A percentile compares a stretch with the other conserved stretches of the same genome.
These are phyloP conservation scores for Aptenodytes forsteri DNA, from an alignment of 2,113 vertebrate species.

Conservation along the genomic window DNA sequence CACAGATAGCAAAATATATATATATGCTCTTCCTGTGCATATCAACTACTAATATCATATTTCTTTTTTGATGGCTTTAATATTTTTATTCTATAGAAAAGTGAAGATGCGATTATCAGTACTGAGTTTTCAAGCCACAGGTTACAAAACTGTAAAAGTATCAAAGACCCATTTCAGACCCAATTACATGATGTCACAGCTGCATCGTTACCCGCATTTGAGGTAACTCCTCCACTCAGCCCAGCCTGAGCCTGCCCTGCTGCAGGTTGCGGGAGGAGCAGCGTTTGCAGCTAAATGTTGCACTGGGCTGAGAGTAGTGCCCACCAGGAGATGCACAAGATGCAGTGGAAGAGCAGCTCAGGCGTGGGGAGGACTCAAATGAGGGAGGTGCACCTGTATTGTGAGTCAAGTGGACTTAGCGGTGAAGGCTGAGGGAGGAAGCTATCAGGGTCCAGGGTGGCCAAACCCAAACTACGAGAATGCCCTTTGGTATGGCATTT, in stretches of 20 bases:
- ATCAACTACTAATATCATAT: background rate
- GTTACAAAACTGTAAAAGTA: background rate
- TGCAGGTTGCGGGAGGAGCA: background rate
- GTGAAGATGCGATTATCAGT: background rate
- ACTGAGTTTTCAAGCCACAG: background rate
- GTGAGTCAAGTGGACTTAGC: accelerated
- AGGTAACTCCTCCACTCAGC: background rate
- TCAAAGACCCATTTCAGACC: background rate
- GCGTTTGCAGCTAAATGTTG: accelerated
- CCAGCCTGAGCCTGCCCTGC: background rate
- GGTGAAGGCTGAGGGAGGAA: background rate
- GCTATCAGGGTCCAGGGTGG: accelerated
- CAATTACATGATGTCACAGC: background rate
- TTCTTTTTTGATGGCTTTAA: background rate
- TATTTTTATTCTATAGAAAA: background rate
- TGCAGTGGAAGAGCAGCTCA: background rate
- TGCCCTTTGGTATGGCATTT: background rate
- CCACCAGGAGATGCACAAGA: accelerated
- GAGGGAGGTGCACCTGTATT: accelerated
- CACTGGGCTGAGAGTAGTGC: accelerated
- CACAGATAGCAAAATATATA: constrained; percentile 68
- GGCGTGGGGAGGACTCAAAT: background rate
- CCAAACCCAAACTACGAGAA: background rate
- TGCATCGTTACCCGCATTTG: accelerated
- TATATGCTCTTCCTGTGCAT: background rate